These are phyloP conservation scores for Damaliscus lunatus DNA, from an alignment of 2,113 vertebrate species.

Conservation along the genomic window DNA sequence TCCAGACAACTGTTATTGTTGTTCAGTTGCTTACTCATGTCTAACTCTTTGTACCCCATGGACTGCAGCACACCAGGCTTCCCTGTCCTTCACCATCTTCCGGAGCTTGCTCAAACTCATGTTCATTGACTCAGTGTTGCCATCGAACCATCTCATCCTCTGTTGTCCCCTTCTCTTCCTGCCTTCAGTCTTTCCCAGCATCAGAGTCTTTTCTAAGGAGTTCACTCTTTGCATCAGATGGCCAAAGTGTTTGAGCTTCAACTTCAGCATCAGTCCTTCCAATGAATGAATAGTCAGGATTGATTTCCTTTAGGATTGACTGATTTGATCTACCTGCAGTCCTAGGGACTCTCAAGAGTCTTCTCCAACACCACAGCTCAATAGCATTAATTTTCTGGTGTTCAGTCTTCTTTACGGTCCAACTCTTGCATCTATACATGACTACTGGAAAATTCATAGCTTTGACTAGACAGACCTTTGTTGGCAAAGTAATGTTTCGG, in stretches of 20 bases:
- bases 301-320: neutral
- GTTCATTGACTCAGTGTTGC: neutral
- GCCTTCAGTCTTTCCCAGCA: neutral
- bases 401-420: neutral
- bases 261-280: neutral
- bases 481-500: neutral
- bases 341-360: neutral
- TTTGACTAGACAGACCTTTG: neutral
- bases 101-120: neutral
- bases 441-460: neutral
- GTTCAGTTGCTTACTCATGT: rapidly evolving
- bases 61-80: neutral
- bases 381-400: neutral
- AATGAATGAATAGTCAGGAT: neutral
- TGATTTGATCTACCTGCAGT: neutral
- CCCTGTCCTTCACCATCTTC: neutral
- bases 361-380: neutral
- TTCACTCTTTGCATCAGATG: neutral
- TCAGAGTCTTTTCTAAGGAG: neutral
- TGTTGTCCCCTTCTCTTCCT: neutral
- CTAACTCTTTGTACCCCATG: neutral
- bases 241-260: neutral
- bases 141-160: neutral
- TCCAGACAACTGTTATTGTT: neutral
- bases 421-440: neutral